These are phyloP conservation scores for Lasioglossum villosulum DNA, from an alignment of 2,888 invertebrate genomes.

Conservation along the genomic window DNA sequence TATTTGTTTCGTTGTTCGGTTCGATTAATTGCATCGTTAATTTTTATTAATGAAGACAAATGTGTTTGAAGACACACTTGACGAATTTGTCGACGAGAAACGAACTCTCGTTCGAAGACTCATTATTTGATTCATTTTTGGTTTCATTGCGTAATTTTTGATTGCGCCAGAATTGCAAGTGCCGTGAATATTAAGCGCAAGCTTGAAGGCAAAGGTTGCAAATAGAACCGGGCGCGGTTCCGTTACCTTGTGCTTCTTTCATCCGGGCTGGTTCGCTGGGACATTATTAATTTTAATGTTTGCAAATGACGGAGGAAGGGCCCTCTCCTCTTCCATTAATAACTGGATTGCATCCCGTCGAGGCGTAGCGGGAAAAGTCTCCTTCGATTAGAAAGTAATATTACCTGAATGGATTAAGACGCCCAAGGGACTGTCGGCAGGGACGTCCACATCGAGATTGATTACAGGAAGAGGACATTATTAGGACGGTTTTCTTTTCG, in stretches of 20 bases:
- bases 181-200: not conserved
- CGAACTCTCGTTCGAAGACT: no score
- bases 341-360: conserved; percentile 2
- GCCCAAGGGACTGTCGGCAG: not conserved
- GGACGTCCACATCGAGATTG: conserved; percentile 17
- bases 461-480: conserved; percentile 24
- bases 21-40: no score
- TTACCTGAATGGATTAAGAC: conserved; percentile 27
- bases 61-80: no score
- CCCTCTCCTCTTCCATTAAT: conserved; percentile 10
- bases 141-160: no score
- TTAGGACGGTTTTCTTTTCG: not conserved
- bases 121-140: no score
- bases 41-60: no score
- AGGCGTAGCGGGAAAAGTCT: conserved; percentile 12
- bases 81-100: no score
- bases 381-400: conserved; percentile 25
- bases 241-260: conserved; percentile 1
- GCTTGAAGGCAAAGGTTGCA: not conserved
- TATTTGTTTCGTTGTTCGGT: no score
- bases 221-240: not conserved
- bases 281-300: conserved; percentile 17
- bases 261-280: not conserved
- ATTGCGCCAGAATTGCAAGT: no score
- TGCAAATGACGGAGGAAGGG: not conserved